Conservation (phyloP, 2,888 invertebrate genomes). For the Pollenia labialis region DNA sequence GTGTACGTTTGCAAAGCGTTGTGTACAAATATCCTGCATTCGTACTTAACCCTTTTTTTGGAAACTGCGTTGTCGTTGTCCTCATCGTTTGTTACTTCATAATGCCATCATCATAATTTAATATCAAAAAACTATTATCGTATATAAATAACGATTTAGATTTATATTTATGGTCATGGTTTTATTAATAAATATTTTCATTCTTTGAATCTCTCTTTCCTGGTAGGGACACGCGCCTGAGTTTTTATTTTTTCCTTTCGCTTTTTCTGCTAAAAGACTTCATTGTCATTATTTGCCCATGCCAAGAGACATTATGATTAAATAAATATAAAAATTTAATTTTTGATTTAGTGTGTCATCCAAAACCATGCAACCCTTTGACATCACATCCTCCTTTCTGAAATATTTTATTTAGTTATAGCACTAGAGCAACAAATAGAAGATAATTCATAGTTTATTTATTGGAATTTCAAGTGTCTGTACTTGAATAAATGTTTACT, state of each 20-base stretch:
- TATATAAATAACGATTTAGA: conserved; percentile 66
- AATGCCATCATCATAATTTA: conserved; percentile 70
- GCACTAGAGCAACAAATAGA: background rate
- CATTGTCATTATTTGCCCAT: conserved; percentile 40
- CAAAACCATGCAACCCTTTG: conserved; percentile 74
- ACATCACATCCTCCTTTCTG: background rate
- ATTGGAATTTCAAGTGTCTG: conserved; percentile 55
- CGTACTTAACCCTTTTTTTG: conserved; percentile 53
- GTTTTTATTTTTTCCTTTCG: conserved; percentile 20
- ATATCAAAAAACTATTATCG: conserved; percentile 70
- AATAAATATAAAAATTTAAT: conserved; percentile 78
- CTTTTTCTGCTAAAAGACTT: conserved; percentile 18
- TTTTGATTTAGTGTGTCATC: conserved; percentile 80
- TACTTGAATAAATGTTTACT: conserved; percentile 64
- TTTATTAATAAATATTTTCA: conserved; percentile 58
- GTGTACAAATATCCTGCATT: conserved; percentile 37
- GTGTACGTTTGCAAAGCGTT: conserved; percentile 21
- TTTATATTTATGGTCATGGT: conserved; percentile 70
- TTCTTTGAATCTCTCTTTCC: conserved; percentile 11
- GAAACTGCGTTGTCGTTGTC: conserved; percentile 19
- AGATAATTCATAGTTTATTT: conserved; percentile 52
- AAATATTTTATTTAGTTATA: conserved; percentile 30
- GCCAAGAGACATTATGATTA: conserved; percentile 55
- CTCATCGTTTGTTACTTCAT: conserved; percentile 46
- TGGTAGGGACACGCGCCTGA: conserved; percentile 62